Base-by-base conservation (phyloP, 2,888 invertebrate species). In the Hololepta plana region DNA sequence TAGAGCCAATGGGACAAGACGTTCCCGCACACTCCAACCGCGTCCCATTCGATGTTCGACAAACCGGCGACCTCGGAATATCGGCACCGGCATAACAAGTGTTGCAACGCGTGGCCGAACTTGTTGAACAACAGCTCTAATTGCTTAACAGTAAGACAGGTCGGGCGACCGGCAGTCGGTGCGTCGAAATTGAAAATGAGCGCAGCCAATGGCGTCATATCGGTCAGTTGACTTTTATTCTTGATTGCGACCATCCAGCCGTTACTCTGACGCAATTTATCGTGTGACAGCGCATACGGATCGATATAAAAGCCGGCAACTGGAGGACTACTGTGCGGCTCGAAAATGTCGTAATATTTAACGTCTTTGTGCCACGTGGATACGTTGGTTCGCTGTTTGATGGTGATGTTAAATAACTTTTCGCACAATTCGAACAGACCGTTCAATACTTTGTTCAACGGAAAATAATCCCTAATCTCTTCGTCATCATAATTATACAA, bases 11-110 rank as follows among this genome's bases (percentile, higher is more conserved):
- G 73, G 1, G 67, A 62, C 67, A 95, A 67, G 28, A 95, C 80
- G 40, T 81, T 65, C 1, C 82, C 75, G 32, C 79, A 74, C 1
- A 88, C 69, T 45, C 80, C 76, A 0, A 81, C 74, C 1, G 85
- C 81, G 53, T 96, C 96, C 87, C 88, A 90, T 58, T 95, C 95
- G 1, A 93, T 67, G 48, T 82, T 84, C 0, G 75, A 74, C 12
- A 80, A 55, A 1, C 91, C 91, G 3, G 87, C 71, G 0, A 88
- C 67, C 49, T 90, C 87, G 1, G 76, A 67, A 51, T 82, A 85
- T 9, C 75, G 30, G 4, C 73, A 0, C 43, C 67, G 72, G 0
- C 87, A 82, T 15, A 95, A 57, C 35, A 93, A 53, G 54, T 88
- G 80, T 38, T 93, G 85, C 22, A 96, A 57, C 0, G 76, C 67